Evolutionary conservation across 2,113 vertebrate genomes (phyloP).

Genomic region (Microcebus ravelobensis): DNA sequence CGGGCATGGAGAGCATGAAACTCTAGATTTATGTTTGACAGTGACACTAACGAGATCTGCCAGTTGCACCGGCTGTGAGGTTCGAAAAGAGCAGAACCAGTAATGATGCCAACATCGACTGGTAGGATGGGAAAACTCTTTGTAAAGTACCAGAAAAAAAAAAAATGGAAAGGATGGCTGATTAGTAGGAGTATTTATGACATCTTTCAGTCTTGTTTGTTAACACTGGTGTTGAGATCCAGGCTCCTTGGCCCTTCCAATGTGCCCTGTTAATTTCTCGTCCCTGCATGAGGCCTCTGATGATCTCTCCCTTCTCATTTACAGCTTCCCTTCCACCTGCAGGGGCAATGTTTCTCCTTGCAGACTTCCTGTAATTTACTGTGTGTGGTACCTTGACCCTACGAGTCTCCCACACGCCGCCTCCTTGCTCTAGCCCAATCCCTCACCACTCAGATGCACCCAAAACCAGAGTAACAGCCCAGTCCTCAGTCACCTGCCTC

Average conservation of each 20-base stretch:
- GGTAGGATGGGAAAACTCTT: background rate
- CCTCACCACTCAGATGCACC: background rate
- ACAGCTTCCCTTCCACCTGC: constrained; percentile 14
- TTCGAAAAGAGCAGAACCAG: background rate
- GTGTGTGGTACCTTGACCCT: background rate
- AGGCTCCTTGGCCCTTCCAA: too few relatives aligned
- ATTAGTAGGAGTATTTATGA: too few relatives aligned
- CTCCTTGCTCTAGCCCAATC: background rate
- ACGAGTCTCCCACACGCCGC: background rate
- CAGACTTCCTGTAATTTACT: background rate
- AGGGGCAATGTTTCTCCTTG: background rate
- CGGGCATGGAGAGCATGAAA: fast-evolving
- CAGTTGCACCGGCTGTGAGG: fast-evolving
- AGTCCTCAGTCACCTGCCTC: background rate
- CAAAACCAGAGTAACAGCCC: background rate
- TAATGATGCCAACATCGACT: fast-evolving
- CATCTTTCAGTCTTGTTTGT: background rate
- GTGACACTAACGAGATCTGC: background rate
- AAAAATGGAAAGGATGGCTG: background rate
- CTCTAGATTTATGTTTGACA: background rate
- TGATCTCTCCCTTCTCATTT: background rate
- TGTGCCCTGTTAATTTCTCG: background rate
- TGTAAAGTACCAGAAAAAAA: too few relatives aligned
- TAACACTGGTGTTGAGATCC: background rate
- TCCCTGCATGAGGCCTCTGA: background rate